These are phyloP conservation scores for Andrena haemorrhoa DNA, from an alignment of 2,888 invertebrate species.

Conservation along the genomic window DNA sequence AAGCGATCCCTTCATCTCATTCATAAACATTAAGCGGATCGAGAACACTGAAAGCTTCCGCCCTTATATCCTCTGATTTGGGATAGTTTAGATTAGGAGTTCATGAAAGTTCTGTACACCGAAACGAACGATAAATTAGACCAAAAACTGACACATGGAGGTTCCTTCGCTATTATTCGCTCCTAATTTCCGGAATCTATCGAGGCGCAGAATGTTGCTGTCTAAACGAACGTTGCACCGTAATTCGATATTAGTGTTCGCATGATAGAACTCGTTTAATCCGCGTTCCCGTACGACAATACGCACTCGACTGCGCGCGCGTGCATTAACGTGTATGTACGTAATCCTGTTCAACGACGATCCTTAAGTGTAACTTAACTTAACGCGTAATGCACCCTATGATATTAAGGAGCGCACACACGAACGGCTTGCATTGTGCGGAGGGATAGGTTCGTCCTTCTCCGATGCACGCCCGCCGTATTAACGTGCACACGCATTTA, in stretches of 20 bases:
- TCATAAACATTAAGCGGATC: not conserved
- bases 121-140: not conserved
- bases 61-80: not conserved
- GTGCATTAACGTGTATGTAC: slow-evolving; percentile 58
- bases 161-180: not conserved
- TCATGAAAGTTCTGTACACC: too few relatives aligned
- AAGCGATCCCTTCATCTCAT: not conserved
- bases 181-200: not conserved
- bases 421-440: not conserved
- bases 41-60: too few relatives aligned
- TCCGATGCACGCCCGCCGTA: slow-evolving; percentile 4
- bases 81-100: not conserved
- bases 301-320: slow-evolving; percentile 35
- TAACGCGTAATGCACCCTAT: slow-evolving; percentile 64
- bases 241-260: slow-evolving; percentile 36
- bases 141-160: too few relatives aligned
- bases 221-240: not conserved
- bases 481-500: slow-evolving; percentile 41
- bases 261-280: slow-evolving; percentile 46
- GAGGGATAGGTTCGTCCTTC: slow-evolving; percentile 14
- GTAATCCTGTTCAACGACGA: slow-evolving; percentile 58
- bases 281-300: slow-evolving; percentile 24
- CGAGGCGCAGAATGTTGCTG: not conserved
- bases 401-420: slow-evolving; percentile 47
- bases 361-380: slow-evolving; percentile 65